These are phyloP conservation scores for Tetragonula carbonaria DNA, from an alignment of 2,888 invertebrate species.

Conservation along the genomic window DNA sequence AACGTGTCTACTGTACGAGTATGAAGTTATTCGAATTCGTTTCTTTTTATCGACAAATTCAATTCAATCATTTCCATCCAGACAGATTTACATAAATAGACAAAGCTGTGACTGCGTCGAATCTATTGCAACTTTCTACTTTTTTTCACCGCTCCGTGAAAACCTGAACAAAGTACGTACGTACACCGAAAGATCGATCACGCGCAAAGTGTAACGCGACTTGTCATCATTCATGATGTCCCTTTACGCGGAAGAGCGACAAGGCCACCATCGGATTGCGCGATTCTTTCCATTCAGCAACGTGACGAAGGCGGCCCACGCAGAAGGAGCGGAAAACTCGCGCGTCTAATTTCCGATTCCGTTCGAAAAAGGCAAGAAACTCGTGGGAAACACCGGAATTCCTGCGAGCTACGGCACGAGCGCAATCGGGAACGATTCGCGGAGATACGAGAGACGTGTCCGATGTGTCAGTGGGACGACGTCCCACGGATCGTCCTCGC, in stretches of 20 bases:
- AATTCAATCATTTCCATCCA: too few species aligned
- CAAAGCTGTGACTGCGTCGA: too few species aligned
- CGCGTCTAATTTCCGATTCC: not conserved
- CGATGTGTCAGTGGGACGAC: constrained; percentile 74
- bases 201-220: constrained; percentile 2
- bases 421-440: constrained; percentile 28
- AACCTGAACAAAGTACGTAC: too few species aligned
- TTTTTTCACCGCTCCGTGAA: too few species aligned
- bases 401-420: constrained; percentile 28
- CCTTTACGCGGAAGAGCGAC: constrained; percentile 63
- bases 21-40: too few species aligned
- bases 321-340: constrained; percentile 35
- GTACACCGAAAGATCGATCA: not conserved
- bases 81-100: too few species aligned
- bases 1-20: too few species aligned
- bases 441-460: constrained; percentile 44
- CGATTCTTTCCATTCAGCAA: not conserved
- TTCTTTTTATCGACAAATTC: too few species aligned
- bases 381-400: constrained; percentile 54
- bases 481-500: constrained; percentile 62
- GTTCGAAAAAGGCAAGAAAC: constrained; percentile 41
- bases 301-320: constrained; percentile 42
- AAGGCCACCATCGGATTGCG: constrained; percentile 40
- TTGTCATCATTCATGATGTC: not conserved
- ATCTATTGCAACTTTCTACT: too few species aligned